phyloP scores from a whole-genome alignment of 2,888 invertebrate species.

The Drosophila yooni region DNA sequence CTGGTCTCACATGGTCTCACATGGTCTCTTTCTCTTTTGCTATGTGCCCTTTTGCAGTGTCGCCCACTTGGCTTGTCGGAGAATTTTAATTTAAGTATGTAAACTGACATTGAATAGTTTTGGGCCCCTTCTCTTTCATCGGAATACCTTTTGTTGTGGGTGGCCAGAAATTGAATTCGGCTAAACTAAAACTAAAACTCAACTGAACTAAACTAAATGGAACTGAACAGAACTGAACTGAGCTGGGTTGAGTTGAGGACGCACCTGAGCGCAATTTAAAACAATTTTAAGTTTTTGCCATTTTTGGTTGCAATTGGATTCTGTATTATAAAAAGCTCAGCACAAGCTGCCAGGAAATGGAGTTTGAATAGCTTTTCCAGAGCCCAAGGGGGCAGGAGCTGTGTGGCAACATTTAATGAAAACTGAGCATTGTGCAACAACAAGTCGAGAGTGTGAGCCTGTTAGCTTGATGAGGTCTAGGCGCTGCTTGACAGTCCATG shows the following conservation, averaged over 20 bases:
- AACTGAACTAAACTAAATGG: slow-evolving; percentile 8
- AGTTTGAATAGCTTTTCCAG: slow-evolving; percentile 33
- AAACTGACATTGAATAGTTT: slow-evolving; percentile 81
- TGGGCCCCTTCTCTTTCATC: slow-evolving; percentile 23
- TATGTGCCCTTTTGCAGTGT: slow-evolving; percentile 7
- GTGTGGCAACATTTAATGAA: slow-evolving; percentile 44
- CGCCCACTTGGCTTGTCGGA: slow-evolving; percentile 46
- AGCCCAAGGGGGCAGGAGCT: background rate
- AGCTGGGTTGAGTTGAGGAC: slow-evolving; percentile 1
- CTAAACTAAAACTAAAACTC: slow-evolving; percentile 21
- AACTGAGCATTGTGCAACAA: slow-evolving; percentile 26
- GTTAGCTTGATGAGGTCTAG: slow-evolving; percentile 28
- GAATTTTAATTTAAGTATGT: slow-evolving; percentile 81
- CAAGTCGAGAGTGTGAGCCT: slow-evolving; percentile 29
- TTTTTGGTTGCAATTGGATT: slow-evolving; percentile 73
- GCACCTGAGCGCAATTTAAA: slow-evolving; percentile 48
- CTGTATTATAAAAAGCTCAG: slow-evolving; percentile 39
- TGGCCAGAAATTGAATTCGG: slow-evolving; percentile 40
- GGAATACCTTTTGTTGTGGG: slow-evolving; percentile 61
- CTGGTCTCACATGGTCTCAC: background rate
- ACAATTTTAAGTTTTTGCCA: slow-evolving; percentile 64
- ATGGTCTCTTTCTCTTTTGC: background rate
- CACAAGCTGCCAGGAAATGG: slow-evolving; percentile 40
- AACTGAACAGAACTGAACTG: background rate
- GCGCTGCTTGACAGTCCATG: slow-evolving; percentile 21